These are phyloP conservation scores for Eupeodes luniger DNA, from an alignment of 2,888 invertebrate species.

Conservation along the genomic window DNA sequence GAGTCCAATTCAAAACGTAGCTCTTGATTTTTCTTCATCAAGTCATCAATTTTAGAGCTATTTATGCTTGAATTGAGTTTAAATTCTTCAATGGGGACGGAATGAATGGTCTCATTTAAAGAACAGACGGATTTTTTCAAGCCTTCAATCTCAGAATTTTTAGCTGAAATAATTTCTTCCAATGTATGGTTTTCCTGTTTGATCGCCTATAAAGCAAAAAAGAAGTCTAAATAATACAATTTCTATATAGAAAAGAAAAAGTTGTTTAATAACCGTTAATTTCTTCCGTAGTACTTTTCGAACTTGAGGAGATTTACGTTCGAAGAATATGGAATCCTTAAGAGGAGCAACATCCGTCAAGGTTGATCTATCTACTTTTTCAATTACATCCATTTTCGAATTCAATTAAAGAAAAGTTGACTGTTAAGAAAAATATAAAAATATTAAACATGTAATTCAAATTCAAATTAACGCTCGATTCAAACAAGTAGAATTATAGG, in stretches of 20 bases:
- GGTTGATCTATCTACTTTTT: slow-evolving; percentile 38
- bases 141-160: slow-evolving; percentile 80
- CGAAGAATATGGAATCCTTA: slow-evolving; percentile 57
- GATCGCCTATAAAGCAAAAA: slow-evolving; percentile 67
- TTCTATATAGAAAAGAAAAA: background rate
- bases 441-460: background rate
- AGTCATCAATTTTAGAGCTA: slow-evolving; percentile 80
- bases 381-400: slow-evolving; percentile 45
- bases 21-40: slow-evolving; percentile 82
- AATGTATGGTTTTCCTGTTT: slow-evolving; percentile 80
- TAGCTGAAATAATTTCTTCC: slow-evolving; percentile 79
- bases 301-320: slow-evolving; percentile 75
- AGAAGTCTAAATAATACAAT: background rate
- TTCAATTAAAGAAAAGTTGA: background rate
- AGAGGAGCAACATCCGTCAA: slow-evolving; percentile 31
- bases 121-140: slow-evolving; percentile 81
- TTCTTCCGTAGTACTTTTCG: slow-evolving; percentile 79
- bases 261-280: slow-evolving; percentile 68
- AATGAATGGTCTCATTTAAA: slow-evolving; percentile 81
- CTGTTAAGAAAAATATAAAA: background rate
- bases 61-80: slow-evolving; percentile 81
- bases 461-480: slow-evolving; percentile 10
- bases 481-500: background rate
- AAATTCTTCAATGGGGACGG: slow-evolving; percentile 81
- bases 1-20: slow-evolving; percentile 81